phyloP scores from a whole-genome alignment of 2,888 invertebrate genomes.

The Nephrotoma guestfalica region DNA sequence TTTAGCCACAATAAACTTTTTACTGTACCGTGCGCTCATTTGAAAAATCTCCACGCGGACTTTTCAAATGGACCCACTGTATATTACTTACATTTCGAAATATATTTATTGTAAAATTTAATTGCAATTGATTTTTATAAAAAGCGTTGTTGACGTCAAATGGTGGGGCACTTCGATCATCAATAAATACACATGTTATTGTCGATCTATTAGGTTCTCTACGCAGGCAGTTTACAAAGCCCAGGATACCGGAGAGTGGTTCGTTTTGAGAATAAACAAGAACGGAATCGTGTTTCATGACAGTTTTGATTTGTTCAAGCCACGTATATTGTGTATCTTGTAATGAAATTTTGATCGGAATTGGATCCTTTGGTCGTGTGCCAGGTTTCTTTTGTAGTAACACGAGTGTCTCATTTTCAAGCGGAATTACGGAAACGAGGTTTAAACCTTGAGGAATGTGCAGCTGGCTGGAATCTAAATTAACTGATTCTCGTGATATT shows the following conservation, averaged over 20 bases:
- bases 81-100: conserved; percentile 35
- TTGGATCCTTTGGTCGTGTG: conserved; percentile 15
- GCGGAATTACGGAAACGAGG: conserved; percentile 21
- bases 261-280: conserved; percentile 50
- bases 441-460: conserved; percentile 20
- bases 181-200: conserved; percentile 45
- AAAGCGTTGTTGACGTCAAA: conserved; percentile 50
- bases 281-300: conserved; percentile 17
- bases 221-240: conserved; percentile 73
- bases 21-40: no score
- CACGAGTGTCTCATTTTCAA: conserved; percentile 21
- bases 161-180: conserved; percentile 45
- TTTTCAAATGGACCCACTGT: neutral
- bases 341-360: conserved; percentile 20
- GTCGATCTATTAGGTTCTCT: conserved; percentile 61
- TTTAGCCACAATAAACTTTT: no score
- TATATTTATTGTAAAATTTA: conserved; percentile 70
- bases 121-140: conserved; percentile 48
- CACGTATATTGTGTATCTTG: conserved; percentile 22
- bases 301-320: conserved; percentile 22
- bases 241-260: conserved; percentile 63
- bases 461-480: conserved; percentile 30
- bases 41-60: conserved; percentile 14
- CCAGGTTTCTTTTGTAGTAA: conserved; percentile 21
- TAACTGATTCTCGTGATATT: conserved; percentile 41